Evolutionary conservation across 1,140 invertebrate genomes (phyloP), one percentile per base, ranked within the genome.

Genomic region (Drosophila mauritiana): DNA sequence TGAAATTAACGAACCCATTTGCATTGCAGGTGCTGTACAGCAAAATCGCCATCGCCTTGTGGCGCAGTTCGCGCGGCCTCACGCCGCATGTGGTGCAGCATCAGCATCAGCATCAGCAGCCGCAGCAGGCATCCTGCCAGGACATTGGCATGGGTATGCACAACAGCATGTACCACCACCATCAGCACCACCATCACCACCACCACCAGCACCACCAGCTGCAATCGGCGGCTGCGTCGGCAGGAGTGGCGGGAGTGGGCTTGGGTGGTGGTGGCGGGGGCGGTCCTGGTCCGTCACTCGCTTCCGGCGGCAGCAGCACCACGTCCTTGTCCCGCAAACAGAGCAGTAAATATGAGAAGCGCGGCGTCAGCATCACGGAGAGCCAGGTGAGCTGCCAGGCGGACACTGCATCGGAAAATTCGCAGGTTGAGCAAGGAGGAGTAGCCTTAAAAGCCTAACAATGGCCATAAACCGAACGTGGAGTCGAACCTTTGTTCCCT

Each of bases 1-100:
- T 61, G 48, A 46, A 48, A 59, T 54, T 46, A 39, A 12, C 42
- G 27, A 63, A 34, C 36, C 7, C 48, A 27, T 61, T 78, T 77
- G 49, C 43, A 27, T 78, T 46, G 49, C 91, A 95, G 95, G 93
- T 95, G 39, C 68, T 96, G 1, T 97, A 97, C 78, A 95, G 95
- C 51, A 93, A 95, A 70, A 96, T 97, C 65, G 96, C 95, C 4
- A 93, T 96, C 11, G 95, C 94, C 0, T 88, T 97, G 17, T 96
- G 96, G 96, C 94, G 94, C 73, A 96, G 95, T 72, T 95, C 94
- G 0, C 93, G 94, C 22, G 94, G 94, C 8, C 88, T 95, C 10
- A 93, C 94, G 54, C 92, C 92, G 53, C 93, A 93, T 79, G 64
- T 84, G 64, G 92, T 57, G 84, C 61, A 88, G 69, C 64, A 80